Base-by-base conservation (phyloP, 2,797 vertebrate species). In the Myripristis jacobus region DNA sequence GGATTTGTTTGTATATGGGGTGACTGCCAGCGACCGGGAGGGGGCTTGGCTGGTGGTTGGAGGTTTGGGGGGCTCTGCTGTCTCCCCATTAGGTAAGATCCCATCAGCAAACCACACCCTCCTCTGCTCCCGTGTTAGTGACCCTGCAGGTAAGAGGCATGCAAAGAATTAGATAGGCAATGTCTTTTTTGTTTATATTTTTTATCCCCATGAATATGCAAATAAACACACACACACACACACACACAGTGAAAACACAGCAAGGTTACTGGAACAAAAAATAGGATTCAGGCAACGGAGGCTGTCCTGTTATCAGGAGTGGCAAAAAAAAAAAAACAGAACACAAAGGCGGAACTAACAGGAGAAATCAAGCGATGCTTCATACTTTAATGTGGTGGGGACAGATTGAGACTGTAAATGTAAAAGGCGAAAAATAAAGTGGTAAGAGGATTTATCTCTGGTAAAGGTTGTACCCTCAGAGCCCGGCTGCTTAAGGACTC, bases 81-180 rank as follows among this genome's bases (percentile, higher is more conserved):
- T 86, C 88, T 99, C 98, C 71, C 97, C 97, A 57, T 98, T 99
- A 12, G 97, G 96, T 71, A 99, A 94, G 83, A 98, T 93, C 4
- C 97, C 97, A 78, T 99, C 97, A n/a, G 97, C 95, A 85, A 98
- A 99, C 97, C 97, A 98, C 86, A 99, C 97, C 89, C 97, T 94
- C 79, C 96, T 95, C 92, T 98, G 97, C 69, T 99, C 98, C 85
- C 96, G 94, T 46, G 97, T 90, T 75, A 98, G 93, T 6, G 91
- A 86, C 52, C 87, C 94, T 94, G 60, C 24, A 71, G 27, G 47
- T 19, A 31, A 46, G 21, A 21, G 2, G 50, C 3, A 50, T 7
- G 24, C 64, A 43, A 1, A 38, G 9, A 38, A n/a, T 51, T 34
- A 50, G 10, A 18, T 2, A 29, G 18, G 5, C 18, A 5, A 29